These are phyloP conservation scores for Anoplopoma fimbria DNA, from an alignment of 2,113 vertebrate species.

Conservation along the genomic window DNA sequence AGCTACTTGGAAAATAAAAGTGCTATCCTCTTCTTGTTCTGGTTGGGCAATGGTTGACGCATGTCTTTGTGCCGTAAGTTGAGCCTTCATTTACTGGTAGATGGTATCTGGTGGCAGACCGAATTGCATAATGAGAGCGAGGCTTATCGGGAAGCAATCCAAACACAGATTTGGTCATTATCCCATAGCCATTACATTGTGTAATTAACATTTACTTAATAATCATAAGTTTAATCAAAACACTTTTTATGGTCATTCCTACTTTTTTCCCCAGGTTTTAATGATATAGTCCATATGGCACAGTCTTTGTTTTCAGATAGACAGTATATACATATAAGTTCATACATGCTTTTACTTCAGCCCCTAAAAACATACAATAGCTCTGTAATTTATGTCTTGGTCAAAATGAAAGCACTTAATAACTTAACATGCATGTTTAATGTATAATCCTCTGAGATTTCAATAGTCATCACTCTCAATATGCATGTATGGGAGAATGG, in stretches of 20 bases:
- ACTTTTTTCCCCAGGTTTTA: neutral
- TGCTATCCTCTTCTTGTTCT: neutral
- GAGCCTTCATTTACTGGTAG: too few relatives aligned
- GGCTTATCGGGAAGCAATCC: too few relatives aligned
- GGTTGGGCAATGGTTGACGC: neutral
- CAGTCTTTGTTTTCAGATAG: neutral
- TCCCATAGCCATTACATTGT: too few relatives aligned
- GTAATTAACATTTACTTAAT: neutral
- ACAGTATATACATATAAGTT: neutral
- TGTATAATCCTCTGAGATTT: constrained; percentile 46
- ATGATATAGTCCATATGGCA: neutral
- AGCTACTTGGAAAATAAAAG: neutral
- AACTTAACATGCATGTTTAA: constrained; percentile 41
- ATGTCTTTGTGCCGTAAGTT: neutral
- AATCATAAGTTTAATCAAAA: neutral
- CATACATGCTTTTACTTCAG: neutral
- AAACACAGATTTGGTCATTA: too few relatives aligned
- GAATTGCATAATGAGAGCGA: too few relatives aligned
- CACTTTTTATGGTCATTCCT: neutral
- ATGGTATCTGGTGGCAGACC: too few relatives aligned
- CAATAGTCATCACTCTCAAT: constrained; percentile 50
- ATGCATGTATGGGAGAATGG: constrained; percentile 38
- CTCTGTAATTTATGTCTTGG: constrained; percentile 17
- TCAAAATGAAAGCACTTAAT: constrained; percentile 6
- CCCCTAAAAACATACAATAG: constrained; percentile 14